Percentiles rank a stretch among this genome's conserved stretches.
Evolutionary conservation across 2,113 vertebrate genomes (phyloP).

Genomic region (Nothobranchius furzeri): DNA sequence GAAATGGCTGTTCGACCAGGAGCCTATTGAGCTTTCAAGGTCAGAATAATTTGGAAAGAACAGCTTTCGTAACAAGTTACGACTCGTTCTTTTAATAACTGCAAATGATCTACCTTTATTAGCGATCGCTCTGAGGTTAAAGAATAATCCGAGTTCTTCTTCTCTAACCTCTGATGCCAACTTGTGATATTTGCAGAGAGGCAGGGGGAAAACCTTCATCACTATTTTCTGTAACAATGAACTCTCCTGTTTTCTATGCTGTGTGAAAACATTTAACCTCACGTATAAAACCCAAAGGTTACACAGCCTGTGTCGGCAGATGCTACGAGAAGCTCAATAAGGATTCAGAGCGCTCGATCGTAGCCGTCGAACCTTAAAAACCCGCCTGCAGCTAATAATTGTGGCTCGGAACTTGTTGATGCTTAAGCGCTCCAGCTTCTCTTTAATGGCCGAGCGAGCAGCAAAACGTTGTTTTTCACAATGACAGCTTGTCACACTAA

Average conservation of each 20-base stretch:
- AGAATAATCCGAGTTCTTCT: not conserved
- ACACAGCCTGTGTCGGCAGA: not conserved
- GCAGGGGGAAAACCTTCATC: not conserved
- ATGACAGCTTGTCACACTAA: conserved; percentile 11
- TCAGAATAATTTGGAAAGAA: not conserved
- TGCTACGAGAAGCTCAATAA: not conserved
- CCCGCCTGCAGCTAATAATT: not conserved
- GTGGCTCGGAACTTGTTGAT: not conserved
- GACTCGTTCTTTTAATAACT: not conserved
- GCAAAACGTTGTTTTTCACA: conserved; percentile 10
- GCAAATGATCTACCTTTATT: too few species aligned
- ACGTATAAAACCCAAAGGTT: not conserved
- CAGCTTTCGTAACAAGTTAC: not conserved
- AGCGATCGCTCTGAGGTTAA: not conserved
- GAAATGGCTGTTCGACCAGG: conserved; percentile 20
- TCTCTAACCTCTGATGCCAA: not conserved
- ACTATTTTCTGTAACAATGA: not conserved
- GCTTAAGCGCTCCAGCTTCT: conserved; percentile 7
- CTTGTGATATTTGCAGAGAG: not conserved
- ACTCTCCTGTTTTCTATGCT: not conserved
- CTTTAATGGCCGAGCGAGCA: conserved; percentile 4
- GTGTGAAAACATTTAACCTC: not conserved
- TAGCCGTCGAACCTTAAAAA: not conserved
- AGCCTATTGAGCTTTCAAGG: conserved; percentile 28
- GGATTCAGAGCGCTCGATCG: not conserved